phyloP scores from a whole-genome alignment of 2,888 invertebrate genomes.

The Clivina fossor region DNA sequence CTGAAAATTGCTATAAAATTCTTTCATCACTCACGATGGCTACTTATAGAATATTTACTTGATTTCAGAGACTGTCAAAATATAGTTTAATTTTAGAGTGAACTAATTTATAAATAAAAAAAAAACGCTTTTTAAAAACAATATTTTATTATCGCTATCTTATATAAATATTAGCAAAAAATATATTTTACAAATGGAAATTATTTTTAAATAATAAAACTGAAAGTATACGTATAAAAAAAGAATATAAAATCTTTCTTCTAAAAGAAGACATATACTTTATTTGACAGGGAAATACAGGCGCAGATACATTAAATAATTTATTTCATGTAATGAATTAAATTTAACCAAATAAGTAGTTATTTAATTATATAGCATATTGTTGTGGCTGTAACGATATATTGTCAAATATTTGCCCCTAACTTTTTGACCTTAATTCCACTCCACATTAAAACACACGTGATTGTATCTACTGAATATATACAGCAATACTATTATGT shows the following conservation, averaged over 20 bases:
- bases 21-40: background rate
- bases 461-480: background rate
- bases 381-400: background rate
- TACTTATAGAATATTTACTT: no score
- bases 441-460: background rate
- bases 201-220: background rate
- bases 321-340: no score
- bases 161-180: slow-evolving; percentile 6
- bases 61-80: no score
- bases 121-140: slow-evolving; percentile 16
- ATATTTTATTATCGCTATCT: slow-evolving; percentile 26
- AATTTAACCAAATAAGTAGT: no score
- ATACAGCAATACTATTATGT: slow-evolving; percentile 1
- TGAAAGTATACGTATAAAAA: slow-evolving; percentile 21
- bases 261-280: slow-evolving; percentile 13
- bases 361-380: slow-evolving; percentile 9
- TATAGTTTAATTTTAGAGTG: slow-evolving; percentile 13
- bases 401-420: slow-evolving; percentile 11
- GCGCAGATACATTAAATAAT: no score
- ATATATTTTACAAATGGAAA: slow-evolving; percentile 20
- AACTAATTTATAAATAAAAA: slow-evolving; percentile 15
- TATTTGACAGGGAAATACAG: background rate
- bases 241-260: no score
- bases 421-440: background rate
- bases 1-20: background rate